Base-by-base conservation (phyloP, 1,140 invertebrate genomes). In the Chrysomallon squamiferum region DNA sequence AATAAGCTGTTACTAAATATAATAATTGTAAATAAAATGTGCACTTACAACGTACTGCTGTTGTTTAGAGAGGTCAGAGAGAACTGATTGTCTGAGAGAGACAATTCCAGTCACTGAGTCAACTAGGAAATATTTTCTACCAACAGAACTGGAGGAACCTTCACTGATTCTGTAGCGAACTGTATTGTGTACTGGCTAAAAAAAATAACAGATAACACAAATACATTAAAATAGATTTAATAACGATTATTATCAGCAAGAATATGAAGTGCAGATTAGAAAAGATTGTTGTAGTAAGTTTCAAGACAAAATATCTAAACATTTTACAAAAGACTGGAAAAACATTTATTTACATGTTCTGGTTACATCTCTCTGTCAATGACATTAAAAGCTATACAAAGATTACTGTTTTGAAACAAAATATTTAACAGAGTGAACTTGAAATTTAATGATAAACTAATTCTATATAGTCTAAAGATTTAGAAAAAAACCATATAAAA, bases 21-120 rank as follows among this genome's bases (percentile, higher is more conserved):
- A 58, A 29, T 30, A 7, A 30, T 20, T 9, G 43, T 4, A 47
- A 20, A 38, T 38, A 13, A 4, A n/a, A 2, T 7, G 9, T 7
- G 20, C 57, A 71, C 72, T 69, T 59, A 75, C 71, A 25, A 57
- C 54, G 33, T 75, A 75, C 9, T 61, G 20, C 20, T 25, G 13
- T 20, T 25, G 52, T 6, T 50, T 27, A 20, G 32, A 18, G 33
- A 29, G 29, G 45, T 69, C 68, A 20, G 60, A 61, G 15, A 59
- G 52, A n/a, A 72, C 32, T 15, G 60, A 64, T 25, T 65, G 22
- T 29, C 58, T 30, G 1, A 68, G 61, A 47, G 33, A 64, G 49
- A 72, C 63, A 29, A 18, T 58, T 18, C 69, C 69, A 38, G 54
- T 68, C 11, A 47, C 43, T 2, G 47, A 45, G 38, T 72, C 62